Conservation (phyloP, 2,797 vertebrate genomes). For the Neoniphon sammara region DNA sequence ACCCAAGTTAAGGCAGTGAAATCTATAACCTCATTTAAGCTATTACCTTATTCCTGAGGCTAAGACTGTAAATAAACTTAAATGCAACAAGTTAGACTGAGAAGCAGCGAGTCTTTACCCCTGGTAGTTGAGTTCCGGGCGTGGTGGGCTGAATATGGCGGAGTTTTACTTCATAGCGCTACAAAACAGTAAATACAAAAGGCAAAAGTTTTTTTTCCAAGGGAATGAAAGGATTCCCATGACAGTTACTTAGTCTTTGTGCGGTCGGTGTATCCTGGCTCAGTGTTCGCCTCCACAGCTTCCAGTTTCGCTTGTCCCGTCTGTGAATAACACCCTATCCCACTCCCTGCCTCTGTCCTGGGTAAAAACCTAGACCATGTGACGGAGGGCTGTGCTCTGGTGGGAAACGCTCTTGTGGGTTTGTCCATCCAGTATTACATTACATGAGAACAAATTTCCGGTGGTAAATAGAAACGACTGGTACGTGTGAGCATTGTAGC, state of each 20-base stretch:
- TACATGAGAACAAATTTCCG: constrained; percentile 71
- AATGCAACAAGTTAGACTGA: constrained; percentile 54
- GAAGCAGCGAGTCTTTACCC: constrained; percentile 32
- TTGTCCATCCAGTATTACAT: constrained; percentile 66
- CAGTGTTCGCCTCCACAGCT: constrained; percentile 25
- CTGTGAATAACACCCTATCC: constrained; percentile 37
- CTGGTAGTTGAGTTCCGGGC: constrained; percentile 79
- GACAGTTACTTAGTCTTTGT: background rate
- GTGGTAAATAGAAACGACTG: constrained; percentile 59
- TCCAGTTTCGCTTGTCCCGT: constrained; percentile 44
- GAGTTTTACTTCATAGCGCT: constrained; percentile 70
- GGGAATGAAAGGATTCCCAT: background rate
- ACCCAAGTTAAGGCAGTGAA: constrained; percentile 28
- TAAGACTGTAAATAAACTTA: constrained; percentile 49
- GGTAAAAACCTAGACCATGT: constrained; percentile 66
- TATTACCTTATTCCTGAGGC: constrained; percentile 37
- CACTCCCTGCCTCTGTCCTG: constrained; percentile 24
- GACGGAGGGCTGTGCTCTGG: constrained; percentile 77
- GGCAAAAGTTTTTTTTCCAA: background rate
- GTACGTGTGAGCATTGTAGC: constrained; percentile 35
- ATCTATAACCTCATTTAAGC: background rate
- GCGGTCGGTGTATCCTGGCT: constrained; percentile 2
- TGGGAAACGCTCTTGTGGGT: constrained; percentile 70
- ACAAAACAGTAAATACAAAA: constrained; percentile 24
- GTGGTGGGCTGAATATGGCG: constrained; percentile 90